Evolutionary conservation across 2,113 vertebrate species (phyloP), one percentile per base, ranked within the genome.

Genomic region (Sprattus sprattus): DNA sequence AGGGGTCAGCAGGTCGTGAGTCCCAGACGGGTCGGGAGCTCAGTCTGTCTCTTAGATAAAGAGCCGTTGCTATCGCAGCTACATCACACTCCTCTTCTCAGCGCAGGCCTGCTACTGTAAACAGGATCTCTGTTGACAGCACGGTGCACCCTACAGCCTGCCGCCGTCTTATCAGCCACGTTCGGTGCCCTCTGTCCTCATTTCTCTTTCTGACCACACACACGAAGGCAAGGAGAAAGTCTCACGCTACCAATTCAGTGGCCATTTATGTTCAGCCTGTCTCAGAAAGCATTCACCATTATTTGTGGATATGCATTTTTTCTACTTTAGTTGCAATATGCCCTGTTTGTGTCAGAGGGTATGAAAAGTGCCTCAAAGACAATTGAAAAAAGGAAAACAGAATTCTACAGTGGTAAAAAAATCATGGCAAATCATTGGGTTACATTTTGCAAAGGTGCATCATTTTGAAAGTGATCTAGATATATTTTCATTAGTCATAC

Each of bases 41-140:
- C 82, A 80, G 87, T 20, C 81, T 25, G 82, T 85, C 82, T 84
- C 45, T 50, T 16, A 67, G 83, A 86, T 32, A 75, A n/a, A 82
- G 80, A 67, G 45, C 2, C 46, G 10, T 6, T 4, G 67, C 15
- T 82, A 78, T 93, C 89, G 89, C 87, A 54, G 3, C 8, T 49
- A 84, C 84, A 91, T 92, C 90, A 85, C 78, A 57, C 85, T 85
- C 91, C 84, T 80, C 85, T 88, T 92, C 86, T 85, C 89, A 89
- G 81, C 87, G 86, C 84, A 50, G 80, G 85, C 87, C 52, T 84
- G 81, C 54, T 86, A 87, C 88, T 81, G 89, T 88, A 90, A 92
- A 90, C 90, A 64, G 89, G 84, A 20, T 88, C 90, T 89, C 84
- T 87, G 81, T 90, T 9, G 57, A 93, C 88, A 87, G 64, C 64